These are phyloP conservation scores for Tupiocoris notatus DNA, from an alignment of 2,888 invertebrate species.

Conservation along the genomic window DNA sequence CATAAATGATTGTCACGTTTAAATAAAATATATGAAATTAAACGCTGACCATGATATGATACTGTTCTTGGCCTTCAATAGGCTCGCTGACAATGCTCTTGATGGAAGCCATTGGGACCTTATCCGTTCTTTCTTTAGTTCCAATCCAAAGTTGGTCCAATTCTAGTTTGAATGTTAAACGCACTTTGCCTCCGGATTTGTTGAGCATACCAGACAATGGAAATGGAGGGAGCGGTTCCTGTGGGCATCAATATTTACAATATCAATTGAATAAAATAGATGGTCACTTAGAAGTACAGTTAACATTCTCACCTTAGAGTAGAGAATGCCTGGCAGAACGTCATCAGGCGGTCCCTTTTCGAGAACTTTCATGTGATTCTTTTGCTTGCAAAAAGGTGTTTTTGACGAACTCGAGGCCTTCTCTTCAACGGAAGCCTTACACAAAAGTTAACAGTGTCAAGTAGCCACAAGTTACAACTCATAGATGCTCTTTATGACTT, in stretches of 20 bases:
- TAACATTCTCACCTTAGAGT: slow-evolving; percentile 62
- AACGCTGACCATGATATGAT: slow-evolving; percentile 75
- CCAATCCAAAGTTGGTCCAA: slow-evolving; percentile 88
- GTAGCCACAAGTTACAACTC: no score
- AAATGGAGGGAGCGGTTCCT: slow-evolving; percentile 77
- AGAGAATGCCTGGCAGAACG: slow-evolving; percentile 80
- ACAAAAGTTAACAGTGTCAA: no score
- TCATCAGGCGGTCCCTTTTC: slow-evolving; percentile 90
- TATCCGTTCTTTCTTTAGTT: slow-evolving; percentile 89
- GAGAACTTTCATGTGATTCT: slow-evolving; percentile 79
- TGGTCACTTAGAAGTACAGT: background rate
- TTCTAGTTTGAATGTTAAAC: slow-evolving; percentile 88
- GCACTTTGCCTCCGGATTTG: slow-evolving; percentile 83
- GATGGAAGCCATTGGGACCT: slow-evolving; percentile 85
- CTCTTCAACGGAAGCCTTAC: slow-evolving; percentile 58
- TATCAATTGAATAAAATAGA: slow-evolving; percentile 4
- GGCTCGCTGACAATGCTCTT: slow-evolving; percentile 77
- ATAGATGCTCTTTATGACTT: no score
- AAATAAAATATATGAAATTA: no score
- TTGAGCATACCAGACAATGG: slow-evolving; percentile 88
- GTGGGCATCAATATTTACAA: slow-evolving; percentile 17
- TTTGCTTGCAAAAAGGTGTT: slow-evolving; percentile 72
- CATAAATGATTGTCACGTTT: no score
- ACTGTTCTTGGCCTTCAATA: slow-evolving; percentile 84
- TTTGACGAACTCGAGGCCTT: slow-evolving; percentile 62